Conservation (phyloP, 2,797 vertebrate genomes). For the Chloroceryle amazona region DNA sequence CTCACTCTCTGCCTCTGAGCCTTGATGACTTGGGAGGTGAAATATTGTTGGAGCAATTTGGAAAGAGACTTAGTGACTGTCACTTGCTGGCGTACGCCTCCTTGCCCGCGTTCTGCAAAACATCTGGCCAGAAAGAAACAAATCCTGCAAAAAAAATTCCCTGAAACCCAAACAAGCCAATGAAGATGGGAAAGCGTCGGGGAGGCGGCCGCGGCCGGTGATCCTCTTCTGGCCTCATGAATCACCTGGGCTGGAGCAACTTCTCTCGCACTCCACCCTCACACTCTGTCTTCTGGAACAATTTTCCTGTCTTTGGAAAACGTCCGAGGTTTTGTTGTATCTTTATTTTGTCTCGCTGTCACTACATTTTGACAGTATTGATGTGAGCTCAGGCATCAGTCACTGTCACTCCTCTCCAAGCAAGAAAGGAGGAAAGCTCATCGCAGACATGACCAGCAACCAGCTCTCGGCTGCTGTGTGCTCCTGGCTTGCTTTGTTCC, state of each 20-base stretch:
- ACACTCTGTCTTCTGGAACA: conserved; percentile 20
- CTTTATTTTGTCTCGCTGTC: conserved; percentile 30
- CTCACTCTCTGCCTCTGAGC: conserved; percentile 68
- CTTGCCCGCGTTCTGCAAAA: conserved; percentile 31
- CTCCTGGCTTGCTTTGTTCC: not conserved
- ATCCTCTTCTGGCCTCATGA: not conserved
- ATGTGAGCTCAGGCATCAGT: not conserved
- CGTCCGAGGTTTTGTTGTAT: not conserved
- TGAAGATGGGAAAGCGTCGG: not conserved
- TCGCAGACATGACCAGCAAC: not conserved
- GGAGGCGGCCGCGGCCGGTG: not conserved
- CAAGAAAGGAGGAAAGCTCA: not conserved
- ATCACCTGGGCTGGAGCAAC: not conserved
- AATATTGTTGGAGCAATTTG: not conserved
- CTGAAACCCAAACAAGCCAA: not conserved
- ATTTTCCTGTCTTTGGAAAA: conserved; percentile 34
- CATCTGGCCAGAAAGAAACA: conserved; percentile 50
- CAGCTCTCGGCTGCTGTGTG: not conserved
- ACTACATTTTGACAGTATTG: not conserved
- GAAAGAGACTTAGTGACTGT: not conserved
- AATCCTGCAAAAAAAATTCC: conserved; percentile 20
- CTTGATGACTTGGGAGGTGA: conserved; percentile 50
- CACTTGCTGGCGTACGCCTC: conserved; percentile 15
- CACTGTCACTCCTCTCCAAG: not conserved
- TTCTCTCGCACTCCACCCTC: not conserved